Base-by-base conservation (phyloP, 2,113 vertebrate species). In the Rhegmatorhina hoffmannsi region DNA sequence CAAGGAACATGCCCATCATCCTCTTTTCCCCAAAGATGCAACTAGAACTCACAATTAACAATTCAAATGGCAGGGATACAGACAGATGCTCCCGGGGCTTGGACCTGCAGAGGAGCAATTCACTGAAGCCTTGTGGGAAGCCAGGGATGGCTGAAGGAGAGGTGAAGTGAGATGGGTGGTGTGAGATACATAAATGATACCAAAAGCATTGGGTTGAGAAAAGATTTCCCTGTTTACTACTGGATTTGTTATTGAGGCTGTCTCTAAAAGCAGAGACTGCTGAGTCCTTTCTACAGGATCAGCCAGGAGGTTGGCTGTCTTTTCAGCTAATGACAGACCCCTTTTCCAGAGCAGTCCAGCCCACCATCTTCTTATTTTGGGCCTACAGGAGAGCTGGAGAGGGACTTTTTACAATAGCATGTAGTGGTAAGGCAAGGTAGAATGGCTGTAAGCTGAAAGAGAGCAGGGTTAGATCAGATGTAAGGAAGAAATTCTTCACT, bases 171-270 rank as follows among this genome's bases (percentile, higher is more conserved):
- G 31, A 14, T 0, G 4, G n/a, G 28, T 17, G 40, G 33, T 28
- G 5, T 28, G 11, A 46, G 50, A 9, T 31, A 4, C 0, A 1
- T 20, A 25, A 43, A 44, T 20, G 17, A 13, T 33, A 24, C 13
- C 23, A 9, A 24, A 63, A 72, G 6, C 58, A 40, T 11, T 58
- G 40, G 13, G 20, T 0, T 76, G 18, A 62, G 58, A 33, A 49
- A 11, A 18, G 31, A 19, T 43, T 68, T 59, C 40, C 38, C 4
- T 69, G 50, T 11, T 84, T 23, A 3, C 16, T 34, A 0, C 49
- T n/a, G 76, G 17, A 2, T 68, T 25, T 82, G 19, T 50, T 72
- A 6, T 36, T 29, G 47, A 40, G 63, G 19, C 40, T 5, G 1
- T 25, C 73, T 66, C 28, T 67, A 33, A 40, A 64, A 40, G 7